Percentiles rank a stretch among this genome's conserved stretches.
Evolutionary conservation across 53 echinoderm and acorn worm species (phyloP).

Genomic region (Stichopus horrens): DNA sequence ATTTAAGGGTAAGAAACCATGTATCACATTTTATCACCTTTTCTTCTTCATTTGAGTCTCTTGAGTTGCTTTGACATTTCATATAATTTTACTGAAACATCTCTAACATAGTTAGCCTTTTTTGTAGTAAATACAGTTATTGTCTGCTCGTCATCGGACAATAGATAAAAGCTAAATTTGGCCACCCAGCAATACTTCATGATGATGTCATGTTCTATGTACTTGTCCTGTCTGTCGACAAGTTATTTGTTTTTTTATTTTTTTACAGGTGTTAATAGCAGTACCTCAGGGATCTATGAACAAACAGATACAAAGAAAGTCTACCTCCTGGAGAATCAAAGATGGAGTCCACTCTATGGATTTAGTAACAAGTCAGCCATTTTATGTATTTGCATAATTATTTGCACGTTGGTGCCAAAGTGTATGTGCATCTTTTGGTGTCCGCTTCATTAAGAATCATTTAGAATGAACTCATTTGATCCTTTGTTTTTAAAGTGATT

Average conservation of each 20-base stretch:
- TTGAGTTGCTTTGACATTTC: not conserved
- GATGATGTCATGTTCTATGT: too few relatives aligned
- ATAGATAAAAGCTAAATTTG: too few relatives aligned
- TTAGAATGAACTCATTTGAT: not conserved
- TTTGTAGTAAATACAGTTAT: not conserved
- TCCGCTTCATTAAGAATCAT: not conserved
- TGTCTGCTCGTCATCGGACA: not conserved
- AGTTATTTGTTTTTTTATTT: not conserved
- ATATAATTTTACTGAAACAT: not conserved
- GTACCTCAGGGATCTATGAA: constrained; percentile 70
- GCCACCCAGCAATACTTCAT: too few relatives aligned
- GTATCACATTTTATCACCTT: not conserved
- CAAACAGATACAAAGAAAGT: constrained; percentile 88
- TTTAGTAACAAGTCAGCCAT: constrained; percentile 50
- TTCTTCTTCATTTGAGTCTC: not conserved
- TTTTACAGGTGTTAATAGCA: constrained; percentile 67
- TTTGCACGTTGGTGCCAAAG: not conserved
- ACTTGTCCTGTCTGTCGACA: too few relatives aligned
- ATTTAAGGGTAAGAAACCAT: constrained; percentile 70
- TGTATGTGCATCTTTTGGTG: not conserved
- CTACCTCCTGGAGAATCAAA: constrained; percentile 82
- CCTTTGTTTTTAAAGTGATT: too few relatives aligned
- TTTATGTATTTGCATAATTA: not conserved
- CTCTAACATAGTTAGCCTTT: not conserved
- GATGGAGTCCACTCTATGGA: constrained; percentile 88